Base-by-base conservation (phyloP, 2,113 vertebrate genomes). In the Procapra przewalskii region DNA sequence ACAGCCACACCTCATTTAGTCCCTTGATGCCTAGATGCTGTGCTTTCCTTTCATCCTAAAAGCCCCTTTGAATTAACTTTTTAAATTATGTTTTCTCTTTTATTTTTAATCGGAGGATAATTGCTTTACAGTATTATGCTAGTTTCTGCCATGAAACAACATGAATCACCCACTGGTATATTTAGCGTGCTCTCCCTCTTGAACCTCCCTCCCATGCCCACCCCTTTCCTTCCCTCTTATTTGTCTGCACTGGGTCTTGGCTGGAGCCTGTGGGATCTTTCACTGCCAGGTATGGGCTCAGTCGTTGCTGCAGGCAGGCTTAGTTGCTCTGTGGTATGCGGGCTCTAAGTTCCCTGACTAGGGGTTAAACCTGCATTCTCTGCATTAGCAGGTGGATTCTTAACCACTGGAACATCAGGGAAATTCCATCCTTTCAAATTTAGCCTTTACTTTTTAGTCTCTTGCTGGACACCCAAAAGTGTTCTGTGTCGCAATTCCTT, bases 1-100 rank as follows among this genome's bases (percentile, higher is more conserved):
- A 62, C 7, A 31, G 12, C 5, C 23, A 9, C 0, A 8, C 3
- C 8, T 7, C 25, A 0, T 86, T 87, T 71, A 5, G 27, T 19
- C 43, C 14, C 55, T 48, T 45, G 11, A 33, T 33, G 54, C 36
- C 0, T 25, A 52, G 80, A 75, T 3, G 0, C 31, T 4, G 5
- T 17, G 19, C 14, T 16, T 79, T 67, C 67, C 50, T 95, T 43
- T 43, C 10, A 50, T 15, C 59, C 29, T 4, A 57, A 59, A 86
- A 11, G 11, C 5, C 16, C 21, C 27, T 81, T 85, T 0, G 0
- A 29, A 80, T 31, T 64, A n/a, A 64, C 16, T n/a, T 64, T 64
- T 64, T 64, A 64, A 64, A 64, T 64, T 64, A n/a, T 17, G 31
- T 64, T 64, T 64, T 64, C 62, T 64, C 7, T 59, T 59, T 59